phyloP scores from a whole-genome alignment of 2,113 vertebrate species.

The Tachysurus fulvidraco region DNA sequence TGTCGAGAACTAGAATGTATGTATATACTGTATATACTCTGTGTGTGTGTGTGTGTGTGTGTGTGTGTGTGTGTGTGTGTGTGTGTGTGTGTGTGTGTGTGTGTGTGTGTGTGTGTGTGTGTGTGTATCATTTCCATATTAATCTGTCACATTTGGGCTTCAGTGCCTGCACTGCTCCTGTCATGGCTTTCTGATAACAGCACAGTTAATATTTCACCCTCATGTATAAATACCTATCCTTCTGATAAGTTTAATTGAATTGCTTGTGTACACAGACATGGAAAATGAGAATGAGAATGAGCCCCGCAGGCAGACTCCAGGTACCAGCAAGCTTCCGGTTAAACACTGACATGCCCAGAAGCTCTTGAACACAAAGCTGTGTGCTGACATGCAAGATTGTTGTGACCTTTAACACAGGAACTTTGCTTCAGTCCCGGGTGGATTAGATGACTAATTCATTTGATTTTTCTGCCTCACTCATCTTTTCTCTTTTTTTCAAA shows the following conservation, averaged over 20 bases:
- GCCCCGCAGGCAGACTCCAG: constrained; percentile 12
- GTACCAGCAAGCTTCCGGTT: constrained; percentile 52
- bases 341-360: constrained; percentile 43
- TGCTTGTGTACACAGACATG: constrained; percentile 66
- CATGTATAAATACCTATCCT: constrained; percentile 76
- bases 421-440: constrained; percentile 75
- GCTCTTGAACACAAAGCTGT: constrained; percentile 56
- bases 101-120: background rate
- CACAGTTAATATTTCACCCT: constrained; percentile 66
- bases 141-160: constrained; percentile 70
- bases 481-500: constrained; percentile 68
- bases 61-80: background rate
- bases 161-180: constrained; percentile 64
- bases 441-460: constrained; percentile 67
- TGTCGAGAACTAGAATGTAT: background rate
- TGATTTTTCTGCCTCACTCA: constrained; percentile 58
- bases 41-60: background rate
- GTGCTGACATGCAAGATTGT: constrained; percentile 69
- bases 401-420: constrained; percentile 71
- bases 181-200: constrained; percentile 67
- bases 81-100: background rate
- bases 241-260: constrained; percentile 79
- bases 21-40: background rate
- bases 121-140: constrained; percentile 71
- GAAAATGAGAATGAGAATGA: constrained; percentile 44